Base-by-base conservation (phyloP, 2,797 vertebrate species). In the Typhlichthys subterraneus region DNA sequence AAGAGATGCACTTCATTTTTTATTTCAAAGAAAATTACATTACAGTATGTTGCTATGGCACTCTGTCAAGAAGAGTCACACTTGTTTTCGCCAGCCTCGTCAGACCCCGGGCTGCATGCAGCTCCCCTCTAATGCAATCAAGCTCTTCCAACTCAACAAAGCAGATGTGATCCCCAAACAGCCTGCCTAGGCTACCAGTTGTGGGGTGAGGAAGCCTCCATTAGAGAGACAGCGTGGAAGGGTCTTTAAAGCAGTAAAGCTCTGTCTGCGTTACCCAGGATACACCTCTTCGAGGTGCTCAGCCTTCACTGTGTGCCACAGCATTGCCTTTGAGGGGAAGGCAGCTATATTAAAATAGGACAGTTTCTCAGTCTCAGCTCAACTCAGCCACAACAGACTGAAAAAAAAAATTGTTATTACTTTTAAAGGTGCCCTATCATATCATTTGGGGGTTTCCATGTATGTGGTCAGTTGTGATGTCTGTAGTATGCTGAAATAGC, bases 21-120 rank as follows among this genome's bases (percentile, higher is more conserved):
- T 88, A 89, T 92, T 90, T 91, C 86, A 90, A 76, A 92, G 87
- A 76, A 90, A 92, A 94, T 90, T 80, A 89, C 86, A 88, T 91
- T 89, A 90, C 70, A 72, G 84, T 72, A 70, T 70, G 80, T 80
- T 77, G 79, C 84, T 65, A 60, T 64, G 78, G 75, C 72, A 72
- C 68, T 83, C 81, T 90, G 87, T 90, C 91, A 92, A 82, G 73
- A 80, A 59, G 74, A 88, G 85, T 87, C 76, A 65, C 55, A 72
- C 81, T 84, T 71, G 72, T 85, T 90, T 90, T 85, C 81, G 78
- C 87, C 74, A 70, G 77, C 70, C 82, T 89, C 56, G 79, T 88
- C 88, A 85, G 75, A 82, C 70, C 63, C 67, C 55, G 54, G 65
- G 68, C 80, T 60, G 73, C 74, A 75, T 70, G 71, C 80, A 78